A percentile compares a stretch with the other conserved stretches of the same genome.
These are phyloP conservation scores for Coilia nasus DNA, from an alignment of 2,797 vertebrate species.

Conservation along the genomic window DNA sequence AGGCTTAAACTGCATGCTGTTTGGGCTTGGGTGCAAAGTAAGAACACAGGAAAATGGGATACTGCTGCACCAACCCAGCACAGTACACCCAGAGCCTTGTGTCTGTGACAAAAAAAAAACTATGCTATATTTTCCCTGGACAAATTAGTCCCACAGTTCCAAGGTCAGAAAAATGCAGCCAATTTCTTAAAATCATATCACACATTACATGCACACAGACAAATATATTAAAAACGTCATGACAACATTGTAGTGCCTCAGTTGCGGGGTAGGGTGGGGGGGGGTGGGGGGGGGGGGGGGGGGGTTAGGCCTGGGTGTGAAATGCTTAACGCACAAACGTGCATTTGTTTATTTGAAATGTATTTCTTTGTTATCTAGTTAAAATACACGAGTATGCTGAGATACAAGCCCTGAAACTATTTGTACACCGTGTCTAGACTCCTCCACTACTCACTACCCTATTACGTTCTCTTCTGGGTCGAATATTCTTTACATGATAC, in stretches of 20 bases:
- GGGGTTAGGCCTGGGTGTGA: background rate
- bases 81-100: background rate
- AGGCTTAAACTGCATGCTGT: background rate
- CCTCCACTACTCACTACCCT: background rate
- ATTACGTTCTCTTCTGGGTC: background rate
- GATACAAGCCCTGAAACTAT: background rate
- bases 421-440: background rate
- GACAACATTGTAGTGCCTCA: background rate
- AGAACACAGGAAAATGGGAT: background rate
- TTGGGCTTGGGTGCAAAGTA: background rate
- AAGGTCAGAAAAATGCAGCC: conserved; percentile 9
- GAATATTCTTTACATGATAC: background rate
- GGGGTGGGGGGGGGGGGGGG: background rate
- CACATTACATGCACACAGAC: background rate
- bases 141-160: conserved; percentile 6
- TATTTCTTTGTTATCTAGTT: background rate
- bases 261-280: background rate
- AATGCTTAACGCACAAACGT: background rate
- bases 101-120: background rate
- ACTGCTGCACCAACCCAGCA: background rate
- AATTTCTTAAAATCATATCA: background rate
- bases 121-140: background rate
- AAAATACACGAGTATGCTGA: background rate
- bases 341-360: background rate
- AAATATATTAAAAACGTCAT: background rate